Conservation (phyloP, 2,113 vertebrate genomes). For the Oncorhynchus nerka region DNA sequence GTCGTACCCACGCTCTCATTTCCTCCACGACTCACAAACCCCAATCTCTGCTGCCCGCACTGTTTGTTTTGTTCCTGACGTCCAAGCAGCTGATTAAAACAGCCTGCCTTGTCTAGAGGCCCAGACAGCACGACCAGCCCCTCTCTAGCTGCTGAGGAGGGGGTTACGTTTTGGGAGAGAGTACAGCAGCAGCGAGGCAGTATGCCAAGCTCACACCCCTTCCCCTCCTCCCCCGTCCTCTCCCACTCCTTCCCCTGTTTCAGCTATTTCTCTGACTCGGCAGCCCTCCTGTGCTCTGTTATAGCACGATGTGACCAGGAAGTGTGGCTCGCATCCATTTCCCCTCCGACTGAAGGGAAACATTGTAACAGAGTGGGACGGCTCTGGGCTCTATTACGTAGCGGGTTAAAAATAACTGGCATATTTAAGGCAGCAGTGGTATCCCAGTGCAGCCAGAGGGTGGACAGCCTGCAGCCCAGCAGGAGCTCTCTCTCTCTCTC, state of each 20-base stretch:
- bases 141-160: not conserved
- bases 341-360: constrained; percentile 94
- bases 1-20: constrained; percentile 86
- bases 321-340: constrained; percentile 93
- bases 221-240: constrained; percentile 2
- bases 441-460: constrained; percentile 90
- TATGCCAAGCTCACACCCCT: constrained; percentile 49
- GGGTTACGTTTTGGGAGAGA: constrained; percentile 63
- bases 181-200: constrained; percentile 33
- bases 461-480: constrained; percentile 78
- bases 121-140: constrained; percentile 25
- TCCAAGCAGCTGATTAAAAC: constrained; percentile 70
- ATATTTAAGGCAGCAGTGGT: constrained; percentile 98
- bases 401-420: constrained; percentile 97
- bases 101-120: constrained; percentile 58
- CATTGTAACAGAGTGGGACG: constrained; percentile 86
- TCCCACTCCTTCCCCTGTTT: constrained; percentile 27
- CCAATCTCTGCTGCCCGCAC: constrained; percentile 77
- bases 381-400: constrained; percentile 83
- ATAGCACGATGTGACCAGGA: constrained; percentile 91
- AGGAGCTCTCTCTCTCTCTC: constrained; percentile 43
- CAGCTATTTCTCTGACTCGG: constrained; percentile 76
- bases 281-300: constrained; percentile 55
- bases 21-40: constrained; percentile 81
- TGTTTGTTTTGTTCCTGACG: constrained; percentile 76